Evolutionary conservation across 1,140 invertebrate species (phyloP).

Genomic region (Colletes gigas): DNA sequence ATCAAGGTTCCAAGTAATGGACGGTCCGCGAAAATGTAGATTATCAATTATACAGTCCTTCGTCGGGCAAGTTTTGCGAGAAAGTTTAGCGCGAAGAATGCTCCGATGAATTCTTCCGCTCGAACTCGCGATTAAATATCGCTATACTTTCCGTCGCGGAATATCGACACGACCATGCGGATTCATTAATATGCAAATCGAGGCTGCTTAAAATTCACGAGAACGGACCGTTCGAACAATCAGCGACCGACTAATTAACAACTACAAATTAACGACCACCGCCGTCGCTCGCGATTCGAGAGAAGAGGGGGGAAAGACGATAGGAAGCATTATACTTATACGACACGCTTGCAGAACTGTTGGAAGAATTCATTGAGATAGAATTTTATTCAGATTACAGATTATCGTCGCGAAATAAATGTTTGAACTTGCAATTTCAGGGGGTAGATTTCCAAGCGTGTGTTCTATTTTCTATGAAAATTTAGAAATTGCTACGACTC

Average conservation of each 20-base stretch:
- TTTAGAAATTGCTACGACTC: too few relatives aligned
- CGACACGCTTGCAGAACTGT: too few relatives aligned
- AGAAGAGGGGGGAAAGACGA: too few relatives aligned
- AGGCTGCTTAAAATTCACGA: conserved; percentile 26
- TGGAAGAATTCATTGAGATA: too few relatives aligned
- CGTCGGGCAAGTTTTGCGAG: not conserved
- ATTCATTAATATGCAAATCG: conserved; percentile 38
- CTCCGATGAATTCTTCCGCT: not conserved
- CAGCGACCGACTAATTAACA: not conserved
- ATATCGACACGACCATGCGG: conserved; percentile 9
- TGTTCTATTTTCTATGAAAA: too few relatives aligned
- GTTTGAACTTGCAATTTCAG: too few relatives aligned
- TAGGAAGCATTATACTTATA: too few relatives aligned
- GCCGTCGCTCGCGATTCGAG: not conserved
- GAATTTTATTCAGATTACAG: too few relatives aligned
- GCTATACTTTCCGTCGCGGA: not conserved
- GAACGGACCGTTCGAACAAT: conserved; percentile 2
- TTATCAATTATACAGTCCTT: not conserved
- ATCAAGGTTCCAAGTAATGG: not conserved
- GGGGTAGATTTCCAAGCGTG: too few relatives aligned
- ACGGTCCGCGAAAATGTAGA: not conserved
- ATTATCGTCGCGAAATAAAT: too few relatives aligned
- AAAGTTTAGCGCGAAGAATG: not conserved
- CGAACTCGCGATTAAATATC: not conserved
- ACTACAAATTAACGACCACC: conserved; percentile 28